These are phyloP conservation scores for Prolemur simus DNA, from an alignment of 2,113 vertebrate genomes.

Conservation along the genomic window DNA sequence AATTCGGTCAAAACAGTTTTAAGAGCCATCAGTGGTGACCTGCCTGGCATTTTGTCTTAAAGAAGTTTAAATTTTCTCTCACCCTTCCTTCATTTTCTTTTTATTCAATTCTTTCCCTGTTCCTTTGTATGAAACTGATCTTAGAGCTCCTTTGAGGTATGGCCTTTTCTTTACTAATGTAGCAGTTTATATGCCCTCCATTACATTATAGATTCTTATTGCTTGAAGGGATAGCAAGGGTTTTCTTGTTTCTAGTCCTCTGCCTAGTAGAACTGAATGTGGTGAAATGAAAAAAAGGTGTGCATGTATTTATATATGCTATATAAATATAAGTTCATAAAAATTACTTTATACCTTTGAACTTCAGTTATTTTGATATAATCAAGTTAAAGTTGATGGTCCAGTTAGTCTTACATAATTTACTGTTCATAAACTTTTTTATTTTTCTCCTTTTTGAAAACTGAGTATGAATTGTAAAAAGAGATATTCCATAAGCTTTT, in stretches of 20 bases:
- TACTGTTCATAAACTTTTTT: constrained; percentile 15
- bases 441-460: background rate
- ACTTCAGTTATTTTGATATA: background rate
- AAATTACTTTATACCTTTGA: background rate
- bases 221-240: background rate
- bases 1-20: background rate
- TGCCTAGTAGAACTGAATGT: background rate
- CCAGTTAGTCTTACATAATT: constrained; percentile 30
- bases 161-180: background rate
- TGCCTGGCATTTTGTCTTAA: constrained; percentile 6
- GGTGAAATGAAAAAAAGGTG: background rate
- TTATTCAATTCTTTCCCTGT: background rate
- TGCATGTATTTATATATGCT: background rate
- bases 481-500: background rate
- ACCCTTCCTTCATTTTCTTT: background rate
- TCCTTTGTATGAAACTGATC: constrained; percentile 3
- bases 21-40: background rate
- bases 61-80: background rate
- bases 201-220: background rate
- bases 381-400: constrained; percentile 39
- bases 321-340: background rate
- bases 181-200: background rate
- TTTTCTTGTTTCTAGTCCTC: constrained; percentile 18
- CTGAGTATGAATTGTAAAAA: constrained; percentile 24
- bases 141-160: background rate